Evolutionary conservation across 1,140 invertebrate genomes (phyloP).

Genomic region (Tetramorium parvispinum): DNA sequence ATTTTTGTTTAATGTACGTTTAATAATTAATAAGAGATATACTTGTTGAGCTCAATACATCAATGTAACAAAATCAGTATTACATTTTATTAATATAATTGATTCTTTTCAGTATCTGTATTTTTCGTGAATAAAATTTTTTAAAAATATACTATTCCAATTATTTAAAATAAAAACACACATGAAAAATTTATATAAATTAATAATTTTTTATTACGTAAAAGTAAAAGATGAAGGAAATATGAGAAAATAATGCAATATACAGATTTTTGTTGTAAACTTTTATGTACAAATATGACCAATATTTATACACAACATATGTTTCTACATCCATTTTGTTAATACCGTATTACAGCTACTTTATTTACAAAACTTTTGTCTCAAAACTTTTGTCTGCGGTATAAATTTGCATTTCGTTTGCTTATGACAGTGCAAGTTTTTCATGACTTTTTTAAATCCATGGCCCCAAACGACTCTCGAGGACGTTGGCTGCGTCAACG

Average conservation of each 20-base stretch:
- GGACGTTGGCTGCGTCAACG: constrained; percentile 94
- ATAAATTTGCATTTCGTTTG: constrained; percentile 42
- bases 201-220: background rate
- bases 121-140: background rate
- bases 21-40: background rate
- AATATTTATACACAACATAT: constrained; percentile 69
- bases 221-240: no score
- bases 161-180: background rate
- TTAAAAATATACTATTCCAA: background rate
- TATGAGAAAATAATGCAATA: background rate
- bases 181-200: background rate
- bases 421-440: constrained; percentile 31
- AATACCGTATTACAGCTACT: constrained; percentile 50
- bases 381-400: constrained; percentile 11
- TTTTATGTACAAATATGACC: constrained; percentile 75
- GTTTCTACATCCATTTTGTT: constrained; percentile 67
- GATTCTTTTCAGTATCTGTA: background rate
- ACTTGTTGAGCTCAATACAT: background rate
- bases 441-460: constrained; percentile 85
- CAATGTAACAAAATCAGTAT: background rate
- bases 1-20: background rate
- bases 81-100: constrained; percentile 6
- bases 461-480: constrained; percentile 95
- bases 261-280: constrained; percentile 69
- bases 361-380: constrained; percentile 70